A percentile compares a stretch with the other conserved stretches of the same genome.
phyloP scores from a whole-genome alignment of 2,888 invertebrate genomes.

The Drosophila rellima region DNA sequence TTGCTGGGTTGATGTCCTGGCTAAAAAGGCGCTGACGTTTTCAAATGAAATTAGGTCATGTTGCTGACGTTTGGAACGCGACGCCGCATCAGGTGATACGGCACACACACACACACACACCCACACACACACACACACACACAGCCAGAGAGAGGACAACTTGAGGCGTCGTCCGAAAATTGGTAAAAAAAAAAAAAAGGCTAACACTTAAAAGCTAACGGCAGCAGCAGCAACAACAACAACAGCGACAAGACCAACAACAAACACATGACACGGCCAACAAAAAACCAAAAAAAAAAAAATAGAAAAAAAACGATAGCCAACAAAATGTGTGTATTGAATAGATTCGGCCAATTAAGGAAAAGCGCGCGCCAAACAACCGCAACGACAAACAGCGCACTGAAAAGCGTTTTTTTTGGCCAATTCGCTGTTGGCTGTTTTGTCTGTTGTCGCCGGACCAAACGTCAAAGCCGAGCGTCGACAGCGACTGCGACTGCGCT shows the following conservation, averaged over 20 bases:
- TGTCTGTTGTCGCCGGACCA: conserved; percentile 35
- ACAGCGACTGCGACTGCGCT: conserved; percentile 27
- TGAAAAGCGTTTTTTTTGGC: conserved; percentile 66
- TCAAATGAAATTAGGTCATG: conserved; percentile 63
- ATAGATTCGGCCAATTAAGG: conserved; percentile 1
- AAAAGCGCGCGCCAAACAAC: conserved; percentile 57
- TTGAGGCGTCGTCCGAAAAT: conserved; percentile 5
- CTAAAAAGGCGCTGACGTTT: conserved; percentile 33
- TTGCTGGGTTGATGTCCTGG: conserved; percentile 47
- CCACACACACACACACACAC: conserved; percentile 16
- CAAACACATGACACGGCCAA: conserved; percentile 18
- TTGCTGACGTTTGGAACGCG: conserved; percentile 44
- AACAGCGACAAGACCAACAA: conserved; percentile 16
- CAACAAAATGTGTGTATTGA: not conserved
- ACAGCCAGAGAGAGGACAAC: not conserved
- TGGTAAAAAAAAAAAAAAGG: not conserved
- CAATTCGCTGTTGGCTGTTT: conserved; percentile 37
- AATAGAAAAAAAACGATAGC: too few relatives aligned
- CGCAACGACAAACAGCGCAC: conserved; percentile 74
- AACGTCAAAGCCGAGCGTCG: conserved; percentile 20
- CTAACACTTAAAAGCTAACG: conserved; percentile 17
- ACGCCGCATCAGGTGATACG: conserved; percentile 54
- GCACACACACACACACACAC: conserved; percentile 2
- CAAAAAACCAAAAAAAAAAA: not conserved
- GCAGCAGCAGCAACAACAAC: conserved; percentile 1